These are phyloP conservation scores for Maccullochella peelii DNA, from an alignment of 2,113 vertebrate species.

Conservation along the genomic window DNA sequence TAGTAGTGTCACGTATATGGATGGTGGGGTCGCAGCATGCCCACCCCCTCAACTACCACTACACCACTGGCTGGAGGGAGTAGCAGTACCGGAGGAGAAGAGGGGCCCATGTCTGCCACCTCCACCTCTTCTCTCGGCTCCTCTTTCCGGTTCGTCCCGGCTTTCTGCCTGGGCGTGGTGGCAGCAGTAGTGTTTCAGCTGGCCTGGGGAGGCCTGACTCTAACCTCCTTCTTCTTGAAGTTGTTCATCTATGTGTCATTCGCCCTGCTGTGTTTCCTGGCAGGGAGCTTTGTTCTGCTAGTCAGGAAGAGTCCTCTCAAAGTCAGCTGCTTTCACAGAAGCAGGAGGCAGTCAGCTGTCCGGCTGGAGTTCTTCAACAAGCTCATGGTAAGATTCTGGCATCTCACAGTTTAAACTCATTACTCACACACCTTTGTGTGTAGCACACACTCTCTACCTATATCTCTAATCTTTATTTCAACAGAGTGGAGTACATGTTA, in stretches of 20 bases:
- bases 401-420: neutral
- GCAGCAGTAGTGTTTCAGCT: slow-evolving; percentile 82
- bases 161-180: slow-evolving; percentile 79
- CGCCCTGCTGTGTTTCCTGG: slow-evolving; percentile 83
- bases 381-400: slow-evolving; percentile 79
- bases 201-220: slow-evolving; percentile 80
- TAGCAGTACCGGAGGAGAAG: slow-evolving; percentile 63
- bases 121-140: slow-evolving; percentile 53
- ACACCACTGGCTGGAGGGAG: slow-evolving; percentile 75
- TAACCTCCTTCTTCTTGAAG: slow-evolving; percentile 85
- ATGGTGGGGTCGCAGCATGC: slow-evolving; percentile 81
- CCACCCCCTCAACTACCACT: slow-evolving; percentile 67
- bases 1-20: slow-evolving; percentile 71
- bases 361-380: slow-evolving; percentile 78
- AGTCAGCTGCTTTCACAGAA: slow-evolving; percentile 77
- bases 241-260: slow-evolving; percentile 85
- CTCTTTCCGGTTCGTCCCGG: slow-evolving; percentile 78
- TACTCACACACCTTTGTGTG: neutral
- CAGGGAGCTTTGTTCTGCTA: slow-evolving; percentile 82
- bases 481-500: neutral
- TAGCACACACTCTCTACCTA: neutral
- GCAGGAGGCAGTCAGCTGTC: slow-evolving; percentile 62
- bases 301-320: slow-evolving; percentile 81
- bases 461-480: neutral
- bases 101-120: slow-evolving; percentile 74